Base-by-base conservation (phyloP, 2,113 vertebrate genomes). In the Vireo altiloquus region DNA sequence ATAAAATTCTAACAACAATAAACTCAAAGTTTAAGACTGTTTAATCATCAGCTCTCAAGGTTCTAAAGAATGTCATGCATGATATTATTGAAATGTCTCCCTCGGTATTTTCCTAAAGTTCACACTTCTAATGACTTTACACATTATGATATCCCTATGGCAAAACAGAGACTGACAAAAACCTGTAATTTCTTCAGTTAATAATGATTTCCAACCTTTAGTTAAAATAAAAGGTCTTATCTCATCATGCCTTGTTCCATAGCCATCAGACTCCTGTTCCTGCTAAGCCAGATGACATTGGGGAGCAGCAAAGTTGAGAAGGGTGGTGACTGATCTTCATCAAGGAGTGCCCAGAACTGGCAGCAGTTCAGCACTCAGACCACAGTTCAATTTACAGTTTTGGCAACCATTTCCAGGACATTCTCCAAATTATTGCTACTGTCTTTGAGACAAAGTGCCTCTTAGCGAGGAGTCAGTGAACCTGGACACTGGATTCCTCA, bases 301-400 rank as follows among this genome's bases (percentile, higher is more conserved):
- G 85, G 37, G 89, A 93, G 52, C 42, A 92, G 83, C 90, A 92
- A 90, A 89, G 39, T 84, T 82, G 94, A 93, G 42, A 52, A 75
- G 81, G 47, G 54, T 70, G 95, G 54, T 70, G 95, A 93, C 88
- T 81, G 94, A 96, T 95, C 59, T 93, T 93, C 87, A 94, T 91
- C 77, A 89, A 82, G 75, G 46, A 95, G 81, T 93, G 90, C 77
- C 92, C 71, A 82, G 39, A 94, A 65, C 64, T 96, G 92, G 95
- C 95, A 96, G 80, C 53, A 81, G 53, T 42, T 93, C 81, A 92
- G 64, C 76, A 35, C 83, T 97, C 92, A 77, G 77, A 78, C 82
- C 94, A 42, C 75, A 91, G 47, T 86, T 64, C 70, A 92, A 96
- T 97, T 97, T 97, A 95, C 68, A 90, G 25, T 94, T 83, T 88